These are phyloP conservation scores for Ibidorhyncha struthersii DNA, from an alignment of 2,113 vertebrate species.

Conservation along the genomic window DNA sequence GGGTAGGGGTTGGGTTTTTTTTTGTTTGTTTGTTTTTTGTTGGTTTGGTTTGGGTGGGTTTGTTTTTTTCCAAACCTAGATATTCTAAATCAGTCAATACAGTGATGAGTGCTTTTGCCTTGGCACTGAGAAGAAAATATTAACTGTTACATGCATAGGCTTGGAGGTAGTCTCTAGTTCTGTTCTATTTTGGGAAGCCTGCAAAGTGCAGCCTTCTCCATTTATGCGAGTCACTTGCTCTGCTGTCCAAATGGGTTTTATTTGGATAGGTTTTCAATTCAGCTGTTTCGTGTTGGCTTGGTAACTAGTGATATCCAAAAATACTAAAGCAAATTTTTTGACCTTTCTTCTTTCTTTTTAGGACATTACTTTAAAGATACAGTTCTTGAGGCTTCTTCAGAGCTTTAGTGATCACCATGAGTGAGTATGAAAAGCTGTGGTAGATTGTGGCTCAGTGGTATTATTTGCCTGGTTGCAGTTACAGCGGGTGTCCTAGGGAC, in stretches of 20 bases:
- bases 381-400: slow-evolving; percentile 95
- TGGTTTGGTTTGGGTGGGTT: neutral
- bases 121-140: neutral
- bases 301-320: neutral
- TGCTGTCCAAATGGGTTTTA: neutral
- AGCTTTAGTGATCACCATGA: slow-evolving; percentile 99
- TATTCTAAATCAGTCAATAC: neutral
- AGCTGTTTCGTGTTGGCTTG: neutral
- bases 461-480: neutral
- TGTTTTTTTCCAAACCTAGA: neutral
- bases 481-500: neutral
- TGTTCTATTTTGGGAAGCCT: neutral
- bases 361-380: slow-evolving; percentile 99
- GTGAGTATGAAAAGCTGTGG: slow-evolving; percentile 79
- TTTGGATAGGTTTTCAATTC: neutral
- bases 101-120: neutral
- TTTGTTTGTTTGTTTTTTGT: neutral
- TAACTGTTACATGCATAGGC: neutral
- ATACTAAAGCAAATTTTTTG: neutral
- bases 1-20: too few relatives aligned
- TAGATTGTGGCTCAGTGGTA: neutral
- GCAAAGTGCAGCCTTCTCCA: neutral
- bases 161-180: neutral
- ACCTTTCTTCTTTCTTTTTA: slow-evolving; percentile 53
- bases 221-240: neutral